A percentile compares a stretch with the other conserved stretches of the same genome.
Conservation (phyloP, 2,797 vertebrate species). For the Microcaecilia unicolor region DNA sequence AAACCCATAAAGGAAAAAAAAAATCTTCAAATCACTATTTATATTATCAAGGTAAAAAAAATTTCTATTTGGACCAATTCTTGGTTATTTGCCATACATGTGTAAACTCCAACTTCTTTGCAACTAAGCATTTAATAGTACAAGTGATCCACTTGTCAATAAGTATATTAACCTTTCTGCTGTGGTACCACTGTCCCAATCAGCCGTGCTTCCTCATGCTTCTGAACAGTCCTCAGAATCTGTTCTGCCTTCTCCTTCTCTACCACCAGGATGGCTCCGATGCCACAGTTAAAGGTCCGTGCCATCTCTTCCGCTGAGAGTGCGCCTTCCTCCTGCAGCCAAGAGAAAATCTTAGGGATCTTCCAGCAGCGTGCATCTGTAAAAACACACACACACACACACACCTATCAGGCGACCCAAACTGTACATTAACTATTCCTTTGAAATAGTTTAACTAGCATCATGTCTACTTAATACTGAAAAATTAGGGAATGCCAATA, state of each 20-base stretch:
- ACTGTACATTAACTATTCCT: too few species aligned
- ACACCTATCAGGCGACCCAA: too few species aligned
- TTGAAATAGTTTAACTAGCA: too few species aligned
- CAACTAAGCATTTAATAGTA: background rate
- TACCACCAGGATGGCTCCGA: slow-evolving; percentile 80
- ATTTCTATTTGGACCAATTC: background rate
- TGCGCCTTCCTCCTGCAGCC: slow-evolving; percentile 75
- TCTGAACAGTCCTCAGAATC: slow-evolving; percentile 62
- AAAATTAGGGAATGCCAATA: too few species aligned
- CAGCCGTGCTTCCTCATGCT: slow-evolving; percentile 71
- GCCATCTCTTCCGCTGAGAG: slow-evolving; percentile 85
- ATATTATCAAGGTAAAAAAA: too few species aligned
- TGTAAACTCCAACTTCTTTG: background rate
- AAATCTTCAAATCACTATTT: too few species aligned
- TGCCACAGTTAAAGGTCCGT: slow-evolving; percentile 87
- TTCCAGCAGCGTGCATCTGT: slow-evolving; percentile 81
- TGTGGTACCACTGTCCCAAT: slow-evolving; percentile 66
- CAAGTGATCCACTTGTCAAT: too few species aligned
- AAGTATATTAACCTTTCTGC: slow-evolving; percentile 70
- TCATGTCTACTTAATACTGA: too few species aligned
- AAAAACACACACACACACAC: too few species aligned
- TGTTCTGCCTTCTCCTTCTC: slow-evolving; percentile 56
- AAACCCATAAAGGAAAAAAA: too few species aligned
- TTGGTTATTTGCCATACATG: background rate
- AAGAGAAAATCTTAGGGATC: slow-evolving; percentile 79